Conservation (phyloP, 2,888 invertebrate species). For the Seladonia tumulorum region DNA sequence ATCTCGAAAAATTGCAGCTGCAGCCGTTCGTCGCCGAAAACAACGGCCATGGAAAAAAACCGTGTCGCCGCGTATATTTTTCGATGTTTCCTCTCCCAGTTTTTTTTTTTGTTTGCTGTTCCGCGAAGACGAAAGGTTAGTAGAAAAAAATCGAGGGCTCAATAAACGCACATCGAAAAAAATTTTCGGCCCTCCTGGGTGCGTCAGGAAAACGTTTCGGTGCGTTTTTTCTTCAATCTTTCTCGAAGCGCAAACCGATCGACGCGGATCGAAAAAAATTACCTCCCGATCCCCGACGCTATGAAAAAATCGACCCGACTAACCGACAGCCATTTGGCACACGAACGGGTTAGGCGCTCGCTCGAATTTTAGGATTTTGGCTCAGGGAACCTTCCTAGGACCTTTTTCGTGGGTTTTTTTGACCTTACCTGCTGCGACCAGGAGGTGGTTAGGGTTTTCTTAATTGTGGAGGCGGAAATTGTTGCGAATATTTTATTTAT, state of each 20-base stretch:
- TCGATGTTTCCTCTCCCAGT: neutral
- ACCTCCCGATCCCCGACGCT: neutral
- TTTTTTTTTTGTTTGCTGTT: neutral
- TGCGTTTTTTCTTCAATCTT: neutral
- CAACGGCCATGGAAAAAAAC: constrained; percentile 28
- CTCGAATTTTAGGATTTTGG: constrained; percentile 26
- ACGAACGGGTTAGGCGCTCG: constrained; percentile 40
- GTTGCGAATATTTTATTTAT: neutral
- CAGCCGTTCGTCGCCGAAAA: constrained; percentile 32
- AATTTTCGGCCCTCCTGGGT: neutral
- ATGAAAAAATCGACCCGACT: constrained; percentile 62
- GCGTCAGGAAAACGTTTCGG: constrained; percentile 29
- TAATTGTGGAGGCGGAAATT: neutral
- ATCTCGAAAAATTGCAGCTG: constrained; percentile 64
- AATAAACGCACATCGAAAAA: constrained; percentile 57
- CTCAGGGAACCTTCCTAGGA: neutral
- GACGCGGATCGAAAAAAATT: constrained; percentile 46
- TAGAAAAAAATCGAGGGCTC: constrained; percentile 35
- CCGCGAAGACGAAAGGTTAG: constrained; percentile 30
- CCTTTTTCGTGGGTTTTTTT: neutral
- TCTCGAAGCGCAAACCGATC: neutral
- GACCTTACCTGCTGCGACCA: constrained; percentile 4
- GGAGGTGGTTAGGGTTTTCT: neutral
- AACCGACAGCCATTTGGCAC: constrained; percentile 61
- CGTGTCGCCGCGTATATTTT: constrained; percentile 36